Percentiles rank a stretch among this genome's conserved stretches.
Conservation (phyloP, 1,140 invertebrate species). For the Telenomus remus region DNA sequence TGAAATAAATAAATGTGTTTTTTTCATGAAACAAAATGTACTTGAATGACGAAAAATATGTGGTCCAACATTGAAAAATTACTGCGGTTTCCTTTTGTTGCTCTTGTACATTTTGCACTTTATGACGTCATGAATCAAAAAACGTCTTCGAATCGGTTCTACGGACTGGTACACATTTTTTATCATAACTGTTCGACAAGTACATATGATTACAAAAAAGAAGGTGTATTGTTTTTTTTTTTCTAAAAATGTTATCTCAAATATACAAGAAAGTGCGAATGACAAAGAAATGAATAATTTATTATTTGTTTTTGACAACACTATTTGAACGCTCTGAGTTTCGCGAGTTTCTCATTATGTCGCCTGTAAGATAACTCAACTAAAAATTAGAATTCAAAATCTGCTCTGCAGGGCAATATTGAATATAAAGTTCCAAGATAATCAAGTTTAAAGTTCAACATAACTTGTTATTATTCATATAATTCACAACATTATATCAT, state of each 20-base stretch:
- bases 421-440: conserved; percentile 27
- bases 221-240: no score
- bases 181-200: no score
- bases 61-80: conserved; percentile 4
- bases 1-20: conserved; percentile 1
- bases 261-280: no score
- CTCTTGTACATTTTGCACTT: conserved; percentile 6
- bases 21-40: no score
- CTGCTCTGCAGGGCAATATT: conserved; percentile 19
- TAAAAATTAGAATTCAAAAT: conserved; percentile 21
- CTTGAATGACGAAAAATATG: not conserved
- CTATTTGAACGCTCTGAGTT: no score
- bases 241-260: no score
- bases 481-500: conserved; percentile 28
- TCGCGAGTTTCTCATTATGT: no score
- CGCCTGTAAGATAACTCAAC: conserved; percentile 5
- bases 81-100: conserved; percentile 6
- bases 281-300: no score
- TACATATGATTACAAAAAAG: no score
- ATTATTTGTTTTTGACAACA: no score
- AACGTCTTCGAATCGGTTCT: not conserved
- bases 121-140: conserved; percentile 16
- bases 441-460: conserved; percentile 32
- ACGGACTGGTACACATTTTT: no score
- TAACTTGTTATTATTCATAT: conserved; percentile 23